phyloP scores from a whole-genome alignment of 2,113 vertebrate species.

The Muntiacus reevesi region DNA sequence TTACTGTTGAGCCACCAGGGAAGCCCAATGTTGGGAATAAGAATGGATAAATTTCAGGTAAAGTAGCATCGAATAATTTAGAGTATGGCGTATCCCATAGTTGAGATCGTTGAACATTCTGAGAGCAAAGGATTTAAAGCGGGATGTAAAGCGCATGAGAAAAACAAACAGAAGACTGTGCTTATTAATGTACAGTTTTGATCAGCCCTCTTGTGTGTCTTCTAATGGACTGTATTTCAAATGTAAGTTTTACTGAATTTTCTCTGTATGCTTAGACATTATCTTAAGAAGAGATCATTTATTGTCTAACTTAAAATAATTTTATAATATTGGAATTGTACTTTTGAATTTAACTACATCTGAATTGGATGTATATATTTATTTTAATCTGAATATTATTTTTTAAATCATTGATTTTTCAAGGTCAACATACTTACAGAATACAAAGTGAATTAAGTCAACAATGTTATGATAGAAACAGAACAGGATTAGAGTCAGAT shows the following conservation, averaged over 20 bases:
- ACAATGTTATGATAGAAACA: neutral
- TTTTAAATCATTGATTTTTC: neutral
- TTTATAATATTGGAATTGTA: neutral
- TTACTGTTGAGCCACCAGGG: neutral
- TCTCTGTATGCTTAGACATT: neutral
- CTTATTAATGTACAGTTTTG: neutral
- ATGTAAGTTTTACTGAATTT: neutral
- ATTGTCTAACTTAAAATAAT: neutral
- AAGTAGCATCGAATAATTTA: neutral
- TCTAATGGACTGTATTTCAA: neutral
- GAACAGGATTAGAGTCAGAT: neutral
- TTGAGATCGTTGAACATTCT: neutral
- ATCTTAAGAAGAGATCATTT: neutral
- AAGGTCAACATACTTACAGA: neutral
- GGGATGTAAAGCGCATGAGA: neutral
- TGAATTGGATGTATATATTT: neutral
- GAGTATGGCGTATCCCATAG: rapidly evolving
- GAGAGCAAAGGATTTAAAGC: neutral
- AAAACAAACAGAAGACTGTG: neutral
- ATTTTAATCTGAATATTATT: neutral
- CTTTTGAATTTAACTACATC: neutral
- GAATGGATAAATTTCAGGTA: neutral
- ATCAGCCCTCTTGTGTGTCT: neutral
- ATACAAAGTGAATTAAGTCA: neutral
- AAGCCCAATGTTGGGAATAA: neutral